Conservation (phyloP, 2,113 vertebrate species). For the Heterocephalus glaber region DNA sequence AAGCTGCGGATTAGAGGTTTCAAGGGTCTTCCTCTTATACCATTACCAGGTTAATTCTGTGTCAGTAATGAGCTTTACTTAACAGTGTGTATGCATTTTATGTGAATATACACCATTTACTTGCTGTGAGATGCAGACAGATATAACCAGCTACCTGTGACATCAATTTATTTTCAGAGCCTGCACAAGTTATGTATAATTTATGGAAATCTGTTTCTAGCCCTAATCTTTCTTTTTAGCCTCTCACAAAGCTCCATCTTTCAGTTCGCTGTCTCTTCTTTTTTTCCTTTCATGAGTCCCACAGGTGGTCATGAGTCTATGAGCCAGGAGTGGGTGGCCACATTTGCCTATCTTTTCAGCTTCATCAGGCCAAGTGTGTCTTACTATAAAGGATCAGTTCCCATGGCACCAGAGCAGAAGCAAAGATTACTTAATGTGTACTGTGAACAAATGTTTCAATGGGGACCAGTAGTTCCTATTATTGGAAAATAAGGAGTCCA, state of each 20-base stretch:
- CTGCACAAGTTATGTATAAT: neutral
- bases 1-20: neutral
- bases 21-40: neutral
- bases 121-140: neutral
- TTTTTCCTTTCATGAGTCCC: neutral
- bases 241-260: neutral
- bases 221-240: neutral
- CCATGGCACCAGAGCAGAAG: neutral
- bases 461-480: neutral
- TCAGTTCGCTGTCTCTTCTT: neutral
- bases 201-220: neutral
- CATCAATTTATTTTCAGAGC: conserved; percentile 11
- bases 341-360: neutral
- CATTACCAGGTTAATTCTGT: neutral
- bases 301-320: neutral
- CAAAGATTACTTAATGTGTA: neutral
- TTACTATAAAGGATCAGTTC: conserved; percentile 18
- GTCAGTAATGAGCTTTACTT: neutral
- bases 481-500: neutral
- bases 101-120: neutral
- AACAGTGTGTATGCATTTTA: neutral
- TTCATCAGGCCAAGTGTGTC: neutral
- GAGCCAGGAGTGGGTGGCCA: neutral
- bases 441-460: conserved; percentile 6
- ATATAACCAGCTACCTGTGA: neutral